Percentiles rank a stretch among this genome's conserved stretches.
These are phyloP conservation scores for Drosophila robusta DNA, from an alignment of 2,888 invertebrate species.

Conservation along the genomic window DNA sequence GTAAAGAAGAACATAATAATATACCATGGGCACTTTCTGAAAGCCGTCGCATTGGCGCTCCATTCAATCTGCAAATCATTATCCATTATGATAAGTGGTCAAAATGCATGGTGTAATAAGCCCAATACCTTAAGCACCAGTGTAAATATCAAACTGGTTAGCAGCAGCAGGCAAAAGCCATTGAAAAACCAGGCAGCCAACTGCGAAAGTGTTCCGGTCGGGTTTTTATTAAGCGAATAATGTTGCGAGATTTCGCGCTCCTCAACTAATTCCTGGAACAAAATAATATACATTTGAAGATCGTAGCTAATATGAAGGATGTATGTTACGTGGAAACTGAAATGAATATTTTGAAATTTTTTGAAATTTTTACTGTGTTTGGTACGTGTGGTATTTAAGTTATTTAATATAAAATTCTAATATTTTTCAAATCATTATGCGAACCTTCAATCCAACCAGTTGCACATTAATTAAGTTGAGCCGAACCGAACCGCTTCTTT, in stretches of 20 bases:
- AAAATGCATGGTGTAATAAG: background rate
- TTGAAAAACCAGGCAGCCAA: conserved; percentile 49
- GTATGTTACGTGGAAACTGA: too few relatives aligned
- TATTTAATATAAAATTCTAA: too few relatives aligned
- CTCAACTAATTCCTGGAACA: conserved; percentile 49
- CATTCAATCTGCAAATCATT: conserved; percentile 40
- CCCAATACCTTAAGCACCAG: conserved; percentile 46
- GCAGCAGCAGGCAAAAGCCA: conserved; percentile 32
- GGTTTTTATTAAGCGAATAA: conserved; percentile 26
- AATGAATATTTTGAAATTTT: too few relatives aligned
- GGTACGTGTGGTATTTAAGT: too few relatives aligned
- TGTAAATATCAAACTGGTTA: conserved; percentile 21
- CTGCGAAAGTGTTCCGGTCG: conserved; percentile 21
- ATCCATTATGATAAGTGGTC: too few relatives aligned
- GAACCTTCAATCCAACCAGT: too few relatives aligned
- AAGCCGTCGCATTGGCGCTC: conserved; percentile 14
- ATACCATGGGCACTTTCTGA: conserved; percentile 40
- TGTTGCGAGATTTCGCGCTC: conserved; percentile 39
- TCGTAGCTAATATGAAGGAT: too few relatives aligned
- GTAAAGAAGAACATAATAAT: conserved; percentile 43
- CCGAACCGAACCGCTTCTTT: too few relatives aligned
- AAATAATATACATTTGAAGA: background rate
- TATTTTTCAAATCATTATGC: too few relatives aligned
- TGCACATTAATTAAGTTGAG: too few relatives aligned
- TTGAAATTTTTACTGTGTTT: too few relatives aligned